A percentile compares a stretch with the other conserved stretches of the same genome.
These are phyloP conservation scores for Glaucidium brasilianum DNA, from an alignment of 2,113 vertebrate species.

Conservation along the genomic window DNA sequence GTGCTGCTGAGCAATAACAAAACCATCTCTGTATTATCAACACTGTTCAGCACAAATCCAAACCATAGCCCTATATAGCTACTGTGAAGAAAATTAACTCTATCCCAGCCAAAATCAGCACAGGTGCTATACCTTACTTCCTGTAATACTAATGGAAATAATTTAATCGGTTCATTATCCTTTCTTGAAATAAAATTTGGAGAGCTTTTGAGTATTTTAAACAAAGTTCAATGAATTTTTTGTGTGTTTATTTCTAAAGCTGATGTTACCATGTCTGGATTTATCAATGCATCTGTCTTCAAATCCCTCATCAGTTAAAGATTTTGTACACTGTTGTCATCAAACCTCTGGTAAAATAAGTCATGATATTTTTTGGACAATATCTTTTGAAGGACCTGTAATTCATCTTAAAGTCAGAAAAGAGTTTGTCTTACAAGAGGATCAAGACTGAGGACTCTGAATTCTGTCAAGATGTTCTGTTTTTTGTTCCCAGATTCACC, in stretches of 20 bases:
- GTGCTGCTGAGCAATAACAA: not conserved
- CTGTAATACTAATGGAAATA: not conserved
- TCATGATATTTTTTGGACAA: not conserved
- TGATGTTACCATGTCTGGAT: not conserved
- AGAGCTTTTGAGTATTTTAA: not conserved
- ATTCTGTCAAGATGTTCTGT: not conserved
- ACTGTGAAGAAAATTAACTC: not conserved
- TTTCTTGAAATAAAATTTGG: not conserved
- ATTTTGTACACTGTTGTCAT: not conserved
- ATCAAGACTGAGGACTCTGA: not conserved
- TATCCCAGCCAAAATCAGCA: not conserved
- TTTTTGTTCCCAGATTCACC: not conserved
- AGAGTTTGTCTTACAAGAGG: not conserved
- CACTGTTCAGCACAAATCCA: not conserved
- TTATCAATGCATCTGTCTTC: accelerated
- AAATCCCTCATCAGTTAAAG: not conserved
- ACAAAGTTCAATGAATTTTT: not conserved
- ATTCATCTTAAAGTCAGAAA: not conserved
- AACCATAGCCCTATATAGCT: not conserved
- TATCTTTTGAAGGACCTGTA: not conserved
- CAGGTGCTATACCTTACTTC: not conserved
- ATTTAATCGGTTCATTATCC: not conserved
- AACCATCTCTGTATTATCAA: not conserved
- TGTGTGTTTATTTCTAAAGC: not conserved
- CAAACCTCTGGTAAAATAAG: not conserved